Evolutionary conservation across 2,113 vertebrate species (phyloP).

Genomic region (Perccottus glenii): DNA sequence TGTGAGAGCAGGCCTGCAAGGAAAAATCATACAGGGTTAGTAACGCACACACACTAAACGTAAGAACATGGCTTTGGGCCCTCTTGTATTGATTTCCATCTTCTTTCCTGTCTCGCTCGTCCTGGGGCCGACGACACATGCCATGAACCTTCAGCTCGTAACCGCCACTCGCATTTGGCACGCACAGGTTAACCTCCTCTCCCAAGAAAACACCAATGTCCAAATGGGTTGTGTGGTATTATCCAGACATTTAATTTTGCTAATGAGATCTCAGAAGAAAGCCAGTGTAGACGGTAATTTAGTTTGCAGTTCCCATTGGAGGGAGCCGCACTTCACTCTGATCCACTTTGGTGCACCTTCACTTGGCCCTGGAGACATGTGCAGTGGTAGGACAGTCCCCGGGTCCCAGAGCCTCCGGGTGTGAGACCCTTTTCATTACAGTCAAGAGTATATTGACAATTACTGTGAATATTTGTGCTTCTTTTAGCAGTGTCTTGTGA

Average conservation of each 20-base stretch:
- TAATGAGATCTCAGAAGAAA: constrained; percentile 38
- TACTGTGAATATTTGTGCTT: not conserved
- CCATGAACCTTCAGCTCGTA: constrained; percentile 6
- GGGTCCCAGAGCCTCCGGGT: constrained; percentile 1
- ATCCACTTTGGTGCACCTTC: constrained; percentile 54
- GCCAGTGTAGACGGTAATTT: constrained; percentile 53
- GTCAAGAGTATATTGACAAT: too few species aligned
- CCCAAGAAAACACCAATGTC: not conserved
- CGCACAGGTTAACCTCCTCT: not conserved
- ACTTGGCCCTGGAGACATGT: constrained; percentile 38
- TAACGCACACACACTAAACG: constrained; percentile 29
- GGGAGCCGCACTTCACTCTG: constrained; percentile 32
- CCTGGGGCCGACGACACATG: constrained; percentile 1
- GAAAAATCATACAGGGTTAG: constrained; percentile 47
- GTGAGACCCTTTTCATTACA: constrained; percentile 42
- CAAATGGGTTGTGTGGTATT: not conserved
- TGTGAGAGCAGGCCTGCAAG: constrained; percentile 28
- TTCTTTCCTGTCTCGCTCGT: constrained; percentile 32
- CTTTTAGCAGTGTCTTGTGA: too few species aligned
- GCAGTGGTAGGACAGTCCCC: constrained; percentile 20
- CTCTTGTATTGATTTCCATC: constrained; percentile 50
- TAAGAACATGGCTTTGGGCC: constrained; percentile 29
- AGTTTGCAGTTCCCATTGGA: constrained; percentile 51
- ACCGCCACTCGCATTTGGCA: not conserved
- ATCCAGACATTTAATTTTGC: constrained; percentile 40